phyloP scores from a whole-genome alignment of 2,888 invertebrate genomes.

The Blomia tropicalis region DNA sequence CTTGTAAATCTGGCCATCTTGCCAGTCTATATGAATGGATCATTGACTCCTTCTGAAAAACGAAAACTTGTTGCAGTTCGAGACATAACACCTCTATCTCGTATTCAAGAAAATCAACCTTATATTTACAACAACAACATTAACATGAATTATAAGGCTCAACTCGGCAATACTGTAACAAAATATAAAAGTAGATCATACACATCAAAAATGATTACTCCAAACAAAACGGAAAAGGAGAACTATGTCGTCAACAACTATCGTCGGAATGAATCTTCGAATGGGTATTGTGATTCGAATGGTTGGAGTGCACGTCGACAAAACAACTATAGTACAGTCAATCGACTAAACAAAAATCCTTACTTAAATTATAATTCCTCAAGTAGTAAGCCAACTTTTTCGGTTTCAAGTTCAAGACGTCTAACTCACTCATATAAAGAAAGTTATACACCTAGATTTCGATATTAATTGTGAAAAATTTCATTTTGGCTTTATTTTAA shows the following conservation, averaged over 20 bases:
- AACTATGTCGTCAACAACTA: too few relatives aligned
- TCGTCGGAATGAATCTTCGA: too few relatives aligned
- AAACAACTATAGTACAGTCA: too few relatives aligned
- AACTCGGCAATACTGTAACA: background rate
- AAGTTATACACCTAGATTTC: background rate
- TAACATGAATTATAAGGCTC: too few relatives aligned
- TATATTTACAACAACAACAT: too few relatives aligned
- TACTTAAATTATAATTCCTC: too few relatives aligned
- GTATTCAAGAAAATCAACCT: background rate
- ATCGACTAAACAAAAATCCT: too few relatives aligned
- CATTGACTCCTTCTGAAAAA: conserved; percentile 1
- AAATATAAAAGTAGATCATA: background rate
- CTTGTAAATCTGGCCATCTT: background rate
- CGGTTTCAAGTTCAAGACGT: too few relatives aligned
- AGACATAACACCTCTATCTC: background rate
- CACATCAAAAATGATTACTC: background rate
- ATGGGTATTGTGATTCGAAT: too few relatives aligned
- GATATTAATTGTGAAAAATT: background rate
- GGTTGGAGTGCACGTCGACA: too few relatives aligned
- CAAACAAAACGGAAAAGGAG: background rate
- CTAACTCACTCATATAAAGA: too few relatives aligned
- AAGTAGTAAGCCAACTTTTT: too few relatives aligned
- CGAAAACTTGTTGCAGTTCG: conserved; percentile 2
- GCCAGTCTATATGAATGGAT: conserved; percentile 5
- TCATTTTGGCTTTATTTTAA: background rate